Evolutionary conservation across 2,888 invertebrate genomes (phyloP), one percentile per base, ranked within the genome.

Genomic region (Cacoxenus indagator): DNA sequence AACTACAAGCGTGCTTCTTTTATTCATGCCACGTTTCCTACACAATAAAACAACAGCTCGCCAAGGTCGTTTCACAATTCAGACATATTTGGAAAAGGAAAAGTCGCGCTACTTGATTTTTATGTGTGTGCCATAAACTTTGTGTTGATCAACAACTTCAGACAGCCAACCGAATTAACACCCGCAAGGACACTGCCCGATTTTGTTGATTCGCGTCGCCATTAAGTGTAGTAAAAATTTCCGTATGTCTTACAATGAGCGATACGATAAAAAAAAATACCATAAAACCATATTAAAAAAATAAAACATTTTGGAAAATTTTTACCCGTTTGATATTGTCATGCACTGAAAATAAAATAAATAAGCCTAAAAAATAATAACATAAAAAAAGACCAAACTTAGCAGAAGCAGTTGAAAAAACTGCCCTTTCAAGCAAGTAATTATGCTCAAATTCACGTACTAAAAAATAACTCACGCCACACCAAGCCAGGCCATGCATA

Each of bases 61-160:
- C 11, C 65, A 65, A 65, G 65, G 65, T 55, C 57, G 19, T 57
- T 65, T 17, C 6, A 24, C 55, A 29, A 65, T 65, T 65, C 31
- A 37, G 5, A n/a, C 26, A 11, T 55, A n/a, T 19, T 55, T 55
- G 51, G 14, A 57, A 65, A 65, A 57, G 65, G 55, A 55, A 45
- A 8, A 45, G 54, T 65, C 24, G 24, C 29, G 46, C 37, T 37
- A 1, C 9, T 14, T 5, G 37, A 37, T 37, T 37, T 37, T 37
- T 37, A 37, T 37, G 37, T 37, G n/a, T n/a, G 8, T 37, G 2
- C 37, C 37, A 37, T 37, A 37, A 37, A 37, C 37, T 37, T 37
- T 37, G n/a, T n/a, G n/a, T n/a, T n/a, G n/a, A n/a, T n/a, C n/a
- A n/a, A n/a, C n/a, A n/a, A n/a, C n/a, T 19, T 17, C 5, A 14